Evolutionary conservation across 2,113 vertebrate genomes (phyloP).

Genomic region (Phoxinus phoxinus): DNA sequence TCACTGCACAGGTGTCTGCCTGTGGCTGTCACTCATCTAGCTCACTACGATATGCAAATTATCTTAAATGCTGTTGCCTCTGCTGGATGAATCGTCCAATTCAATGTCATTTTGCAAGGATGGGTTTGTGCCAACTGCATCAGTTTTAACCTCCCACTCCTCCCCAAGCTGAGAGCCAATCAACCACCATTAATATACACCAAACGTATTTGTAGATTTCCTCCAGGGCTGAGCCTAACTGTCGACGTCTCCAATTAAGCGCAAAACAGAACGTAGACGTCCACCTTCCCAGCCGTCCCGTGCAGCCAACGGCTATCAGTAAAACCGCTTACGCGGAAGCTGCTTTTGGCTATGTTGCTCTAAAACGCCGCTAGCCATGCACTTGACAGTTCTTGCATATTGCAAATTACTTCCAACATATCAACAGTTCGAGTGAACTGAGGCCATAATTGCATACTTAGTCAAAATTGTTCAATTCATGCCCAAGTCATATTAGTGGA

Average conservation of each 20-base stretch:
- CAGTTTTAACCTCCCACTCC: slow-evolving; percentile 35
- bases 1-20: slow-evolving; percentile 49
- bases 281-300: slow-evolving; percentile 25
- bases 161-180: slow-evolving; percentile 22
- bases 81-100: slow-evolving; percentile 43
- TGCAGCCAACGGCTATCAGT: slow-evolving; percentile 52
- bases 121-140: slow-evolving; percentile 51
- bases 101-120: slow-evolving; percentile 30
- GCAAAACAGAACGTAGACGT: slow-evolving; percentile 41
- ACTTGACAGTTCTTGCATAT: slow-evolving; percentile 41
- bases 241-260: slow-evolving; percentile 54
- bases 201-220: slow-evolving; percentile 16
- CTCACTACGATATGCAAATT: slow-evolving; percentile 40
- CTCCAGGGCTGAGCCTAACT: slow-evolving; percentile 25
- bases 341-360: slow-evolving; percentile 35
- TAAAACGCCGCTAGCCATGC: slow-evolving; percentile 34
- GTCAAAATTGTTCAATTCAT: slow-evolving; percentile 48
- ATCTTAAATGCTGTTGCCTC: slow-evolving; percentile 29
- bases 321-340: slow-evolving; percentile 45
- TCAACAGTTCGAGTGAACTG: slow-evolving; percentile 42
- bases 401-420: slow-evolving; percentile 50
- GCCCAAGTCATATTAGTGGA: slow-evolving; percentile 22
- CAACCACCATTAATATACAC: slow-evolving; percentile 44
- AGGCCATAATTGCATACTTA: slow-evolving; percentile 42
- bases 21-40: slow-evolving; percentile 46